Conservation (phyloP, 2,113 vertebrate species). For the Hemibagrus wyckioides region DNA sequence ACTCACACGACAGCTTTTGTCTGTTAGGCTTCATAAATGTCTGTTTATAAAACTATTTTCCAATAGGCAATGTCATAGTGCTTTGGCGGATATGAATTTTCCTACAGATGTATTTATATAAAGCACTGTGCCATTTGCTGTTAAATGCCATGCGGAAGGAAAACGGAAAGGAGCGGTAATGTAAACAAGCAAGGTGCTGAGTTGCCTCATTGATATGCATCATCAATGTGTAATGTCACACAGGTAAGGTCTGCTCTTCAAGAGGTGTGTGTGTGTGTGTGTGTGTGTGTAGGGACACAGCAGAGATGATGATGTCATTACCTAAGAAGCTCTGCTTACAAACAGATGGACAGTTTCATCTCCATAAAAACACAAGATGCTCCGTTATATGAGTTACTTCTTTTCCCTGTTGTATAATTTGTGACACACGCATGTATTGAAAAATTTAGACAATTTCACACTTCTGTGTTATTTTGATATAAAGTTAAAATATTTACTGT, state of each 20-base stretch:
- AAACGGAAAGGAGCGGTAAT: slow-evolving; percentile 4
- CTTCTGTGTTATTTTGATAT: neutral
- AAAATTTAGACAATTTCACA: neutral
- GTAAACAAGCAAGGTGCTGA: slow-evolving; percentile 23
- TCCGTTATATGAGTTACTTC: neutral
- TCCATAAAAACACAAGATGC: neutral
- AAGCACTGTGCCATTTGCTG: neutral
- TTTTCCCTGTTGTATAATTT: neutral
- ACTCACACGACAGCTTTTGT: neutral
- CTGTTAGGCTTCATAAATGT: neutral
- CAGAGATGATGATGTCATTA: slow-evolving; percentile 11
- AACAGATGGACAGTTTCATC: neutral
- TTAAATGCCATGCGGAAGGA: slow-evolving; percentile 2
- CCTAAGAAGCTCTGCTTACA: neutral
- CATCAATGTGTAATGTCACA: slow-evolving; percentile 55
- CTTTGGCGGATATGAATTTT: neutral
- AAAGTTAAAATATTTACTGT: too few species aligned
- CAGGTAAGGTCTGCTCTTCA: slow-evolving; percentile 37
- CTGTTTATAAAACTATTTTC: neutral
- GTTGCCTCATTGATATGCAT: slow-evolving; percentile 53
- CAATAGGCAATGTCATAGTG: neutral
- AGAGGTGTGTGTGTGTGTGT: neutral
- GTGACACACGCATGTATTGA: neutral
- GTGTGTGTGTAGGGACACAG: neutral
- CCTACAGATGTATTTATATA: neutral